Percentiles rank a stretch among this genome's conserved stretches.
phyloP scores from a whole-genome alignment of 2,888 invertebrate genomes.

The Clostera curtula region DNA sequence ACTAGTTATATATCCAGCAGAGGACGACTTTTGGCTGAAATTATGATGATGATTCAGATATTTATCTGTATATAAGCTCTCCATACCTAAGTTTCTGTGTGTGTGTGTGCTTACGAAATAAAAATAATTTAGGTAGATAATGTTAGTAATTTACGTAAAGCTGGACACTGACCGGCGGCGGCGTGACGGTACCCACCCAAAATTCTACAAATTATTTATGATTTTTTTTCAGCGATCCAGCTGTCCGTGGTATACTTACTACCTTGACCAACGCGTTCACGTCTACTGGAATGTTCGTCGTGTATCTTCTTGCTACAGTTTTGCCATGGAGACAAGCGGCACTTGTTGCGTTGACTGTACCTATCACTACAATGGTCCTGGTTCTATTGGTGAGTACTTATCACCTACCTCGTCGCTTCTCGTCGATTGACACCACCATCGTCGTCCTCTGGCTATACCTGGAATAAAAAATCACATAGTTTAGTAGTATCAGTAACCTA shows the following conservation, averaged over 20 bases:
- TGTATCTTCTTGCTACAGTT: conserved; percentile 67
- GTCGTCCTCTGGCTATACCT: too few species aligned
- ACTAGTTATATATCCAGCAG: too few species aligned
- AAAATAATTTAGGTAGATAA: too few species aligned
- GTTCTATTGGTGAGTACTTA: conserved; percentile 63
- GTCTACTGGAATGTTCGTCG: conserved; percentile 65
- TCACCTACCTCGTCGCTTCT: conserved; percentile 3
- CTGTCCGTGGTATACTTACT: conserved; percentile 69
- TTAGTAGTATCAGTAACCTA: too few species aligned
- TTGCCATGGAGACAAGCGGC: conserved; percentile 72
- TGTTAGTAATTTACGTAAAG: too few species aligned
- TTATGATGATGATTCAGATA: too few species aligned
- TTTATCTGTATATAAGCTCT: too few species aligned
- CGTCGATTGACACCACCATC: conserved; percentile 6
- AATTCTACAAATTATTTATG: not conserved
- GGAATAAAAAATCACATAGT: too few species aligned
- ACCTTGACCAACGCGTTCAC: conserved; percentile 67
- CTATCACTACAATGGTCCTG: conserved; percentile 63
- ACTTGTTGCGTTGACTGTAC: conserved; percentile 61
- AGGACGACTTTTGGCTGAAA: too few species aligned
- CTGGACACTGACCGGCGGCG: too few species aligned
- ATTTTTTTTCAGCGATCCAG: conserved; percentile 58
- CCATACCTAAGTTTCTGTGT: too few species aligned
- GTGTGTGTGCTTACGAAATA: too few species aligned
- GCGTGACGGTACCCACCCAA: not conserved